These are phyloP conservation scores for Apeira syringaria DNA, from an alignment of 2,888 invertebrate species.

Conservation along the genomic window DNA sequence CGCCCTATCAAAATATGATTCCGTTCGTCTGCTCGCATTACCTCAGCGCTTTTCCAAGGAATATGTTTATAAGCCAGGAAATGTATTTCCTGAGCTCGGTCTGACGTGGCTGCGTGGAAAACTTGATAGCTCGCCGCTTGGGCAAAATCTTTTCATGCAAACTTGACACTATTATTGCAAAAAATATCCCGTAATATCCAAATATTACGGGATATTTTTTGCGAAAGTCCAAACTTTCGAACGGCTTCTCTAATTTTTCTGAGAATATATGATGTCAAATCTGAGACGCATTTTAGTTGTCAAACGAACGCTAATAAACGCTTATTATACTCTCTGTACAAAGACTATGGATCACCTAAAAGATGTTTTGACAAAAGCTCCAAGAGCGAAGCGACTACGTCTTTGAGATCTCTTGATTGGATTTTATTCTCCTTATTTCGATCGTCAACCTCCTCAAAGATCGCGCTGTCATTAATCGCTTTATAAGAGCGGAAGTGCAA, in stretches of 20 bases:
- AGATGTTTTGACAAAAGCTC: conserved; percentile 31
- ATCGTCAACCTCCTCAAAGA: conserved; percentile 61
- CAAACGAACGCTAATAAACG: conserved; percentile 19
- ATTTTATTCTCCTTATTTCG: conserved; percentile 68
- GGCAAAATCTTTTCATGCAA: conserved; percentile 31
- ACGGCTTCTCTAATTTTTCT: background rate
- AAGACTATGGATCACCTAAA: conserved; percentile 17
- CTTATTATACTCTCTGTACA: conserved; percentile 17
- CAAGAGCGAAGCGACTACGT: conserved; percentile 25
- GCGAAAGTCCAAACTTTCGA: background rate
- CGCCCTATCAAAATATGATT: conserved; percentile 50
- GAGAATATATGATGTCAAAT: background rate
- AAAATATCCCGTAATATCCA: background rate
- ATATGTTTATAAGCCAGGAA: conserved; percentile 56
- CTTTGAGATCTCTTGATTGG: conserved; percentile 52
- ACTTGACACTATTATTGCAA: conserved; percentile 1
- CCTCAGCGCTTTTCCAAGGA: conserved; percentile 48
- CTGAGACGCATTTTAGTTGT: conserved; percentile 7
- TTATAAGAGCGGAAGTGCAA: conserved; percentile 73
- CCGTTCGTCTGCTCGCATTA: conserved; percentile 46
- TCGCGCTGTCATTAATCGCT: conserved; percentile 72
- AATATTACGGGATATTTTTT: background rate
- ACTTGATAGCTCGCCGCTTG: conserved; percentile 47
- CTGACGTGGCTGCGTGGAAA: conserved; percentile 43
- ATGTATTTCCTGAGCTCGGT: conserved; percentile 50